A percentile compares a stretch with the other conserved stretches of the same genome.
phyloP scores from a whole-genome alignment of 2,113 vertebrate species.

The zebrafish (Danio rerio) region GRCz12tu NC_133189.1:43778001-43778500 shows the following conservation, averaged over 20 bases:
- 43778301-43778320: constrained; percentile 69
- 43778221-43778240: constrained; percentile 57
- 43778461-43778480: background rate
- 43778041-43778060: constrained; percentile 53
- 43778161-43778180: constrained; percentile 3
- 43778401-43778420: background rate
- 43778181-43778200: constrained; percentile 46
- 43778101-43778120: constrained; percentile 56
- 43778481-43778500: constrained; percentile 7
- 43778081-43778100: constrained; percentile 39
- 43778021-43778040: constrained; percentile 35
- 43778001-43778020: constrained; percentile 39
- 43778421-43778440: constrained; percentile 18
- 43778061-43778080: constrained; percentile 43
- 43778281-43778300: constrained; percentile 66
- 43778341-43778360: constrained; percentile 62
- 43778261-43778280: constrained; percentile 56
- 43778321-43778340: constrained; percentile 56
- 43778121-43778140: constrained; percentile 54
- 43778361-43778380: constrained; percentile 10
- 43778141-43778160: constrained; percentile 23
- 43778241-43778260: constrained; percentile 58
- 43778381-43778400: background rate
- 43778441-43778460: background rate
- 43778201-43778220: constrained; percentile 60